These are phyloP conservation scores for Leucoma salicis DNA, from an alignment of 2,888 invertebrate species.

Conservation along the genomic window DNA sequence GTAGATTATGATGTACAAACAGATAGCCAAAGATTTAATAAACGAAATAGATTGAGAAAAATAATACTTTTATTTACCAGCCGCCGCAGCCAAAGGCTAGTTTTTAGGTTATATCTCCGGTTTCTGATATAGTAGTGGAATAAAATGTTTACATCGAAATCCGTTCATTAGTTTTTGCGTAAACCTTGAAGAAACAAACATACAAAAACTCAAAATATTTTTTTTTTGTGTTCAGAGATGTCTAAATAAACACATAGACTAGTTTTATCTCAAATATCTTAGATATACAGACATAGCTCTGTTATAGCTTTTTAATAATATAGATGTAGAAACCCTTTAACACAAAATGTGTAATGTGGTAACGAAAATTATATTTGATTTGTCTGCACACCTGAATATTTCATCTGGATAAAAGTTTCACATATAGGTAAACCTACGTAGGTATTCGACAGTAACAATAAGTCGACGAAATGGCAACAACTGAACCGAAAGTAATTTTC, in stretches of 20 bases:
- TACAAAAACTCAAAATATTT: no score
- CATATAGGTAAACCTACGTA: slow-evolving; percentile 28
- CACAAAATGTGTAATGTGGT: background rate
- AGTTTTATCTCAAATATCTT: no score
- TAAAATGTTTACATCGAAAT: no score
- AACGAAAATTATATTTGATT: slow-evolving; percentile 18
- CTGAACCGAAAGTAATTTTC: slow-evolving; percentile 53
- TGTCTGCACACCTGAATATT: slow-evolving; percentile 23
- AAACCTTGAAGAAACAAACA: no score
- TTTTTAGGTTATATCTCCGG: no score
- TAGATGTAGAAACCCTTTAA: background rate
- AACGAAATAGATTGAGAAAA: slow-evolving; percentile 68
- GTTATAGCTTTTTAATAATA: no score
- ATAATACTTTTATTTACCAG: slow-evolving; percentile 33
- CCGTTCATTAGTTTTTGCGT: no score
- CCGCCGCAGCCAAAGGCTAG: no score
- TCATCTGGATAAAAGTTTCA: slow-evolving; percentile 23
- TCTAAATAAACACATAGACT: no score
- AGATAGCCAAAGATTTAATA: slow-evolving; percentile 68
- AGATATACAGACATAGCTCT: no score
- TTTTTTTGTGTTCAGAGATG: no score
- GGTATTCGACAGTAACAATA: slow-evolving; percentile 37
- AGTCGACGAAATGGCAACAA: slow-evolving; percentile 43
- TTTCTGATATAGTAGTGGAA: no score
- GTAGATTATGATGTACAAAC: slow-evolving; percentile 77